A percentile compares a stretch with the other conserved stretches of the same genome.
Conservation (phyloP, 2,888 invertebrate genomes). For the Apodemia hepburni region DNA sequence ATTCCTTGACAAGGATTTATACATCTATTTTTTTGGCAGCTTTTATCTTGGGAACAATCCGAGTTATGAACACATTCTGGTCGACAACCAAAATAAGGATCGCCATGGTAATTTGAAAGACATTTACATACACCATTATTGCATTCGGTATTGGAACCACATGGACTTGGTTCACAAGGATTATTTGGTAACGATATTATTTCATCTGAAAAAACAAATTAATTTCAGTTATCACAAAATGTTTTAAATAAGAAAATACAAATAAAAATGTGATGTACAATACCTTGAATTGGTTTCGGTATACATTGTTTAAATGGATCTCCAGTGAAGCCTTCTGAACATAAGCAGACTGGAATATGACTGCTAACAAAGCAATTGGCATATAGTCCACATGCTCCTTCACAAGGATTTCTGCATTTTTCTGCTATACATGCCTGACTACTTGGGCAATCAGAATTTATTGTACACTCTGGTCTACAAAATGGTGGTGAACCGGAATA, state of each 20-base stretch:
- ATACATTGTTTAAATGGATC: slow-evolving; percentile 85
- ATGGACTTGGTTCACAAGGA: slow-evolving; percentile 82
- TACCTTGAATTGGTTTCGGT: slow-evolving; percentile 73
- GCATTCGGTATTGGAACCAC: slow-evolving; percentile 82
- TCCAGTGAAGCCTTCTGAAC: slow-evolving; percentile 83
- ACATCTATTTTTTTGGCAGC: slow-evolving; percentile 85
- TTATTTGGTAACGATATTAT: slow-evolving; percentile 45
- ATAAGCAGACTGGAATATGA: slow-evolving; percentile 87
- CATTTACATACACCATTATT: slow-evolving; percentile 81
- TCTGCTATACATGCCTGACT: slow-evolving; percentile 84
- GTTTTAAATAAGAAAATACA: not conserved
- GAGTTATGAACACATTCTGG: slow-evolving; percentile 86
- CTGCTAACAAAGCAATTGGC: slow-evolving; percentile 85
- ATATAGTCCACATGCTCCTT: slow-evolving; percentile 83
- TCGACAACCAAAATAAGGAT: slow-evolving; percentile 84
- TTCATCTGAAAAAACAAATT: slow-evolving; percentile 41
- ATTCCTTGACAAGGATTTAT: slow-evolving; percentile 86
- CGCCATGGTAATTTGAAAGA: slow-evolving; percentile 81
- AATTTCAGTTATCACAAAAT: slow-evolving; percentile 3
- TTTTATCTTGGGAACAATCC: slow-evolving; percentile 83
- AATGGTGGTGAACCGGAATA: slow-evolving; percentile 83
- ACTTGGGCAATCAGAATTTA: slow-evolving; percentile 82
- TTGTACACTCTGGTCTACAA: slow-evolving; percentile 83
- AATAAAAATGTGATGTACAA: not conserved
- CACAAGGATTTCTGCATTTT: slow-evolving; percentile 86